phyloP scores from a whole-genome alignment of 1,140 invertebrate species.

The Leptinotarsa undecemlineata region DNA sequence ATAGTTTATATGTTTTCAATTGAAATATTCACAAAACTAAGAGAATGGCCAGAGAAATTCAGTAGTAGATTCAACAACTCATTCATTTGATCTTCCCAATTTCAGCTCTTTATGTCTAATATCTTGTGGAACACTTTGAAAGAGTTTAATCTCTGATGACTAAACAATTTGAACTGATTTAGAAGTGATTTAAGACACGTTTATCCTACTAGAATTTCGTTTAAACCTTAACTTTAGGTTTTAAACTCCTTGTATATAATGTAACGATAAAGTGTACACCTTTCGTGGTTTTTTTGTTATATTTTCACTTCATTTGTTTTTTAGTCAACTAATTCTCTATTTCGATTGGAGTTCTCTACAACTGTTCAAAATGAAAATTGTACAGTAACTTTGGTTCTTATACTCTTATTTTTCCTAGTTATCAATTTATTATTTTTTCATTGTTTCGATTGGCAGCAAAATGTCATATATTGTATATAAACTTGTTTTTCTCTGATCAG shows the following conservation, averaged over 20 bases:
- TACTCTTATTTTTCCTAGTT: background rate
- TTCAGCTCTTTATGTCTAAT: too few species aligned
- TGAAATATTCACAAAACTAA: too few species aligned
- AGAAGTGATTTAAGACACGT: constrained; percentile 15
- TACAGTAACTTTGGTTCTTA: background rate
- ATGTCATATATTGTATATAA: constrained; percentile 24
- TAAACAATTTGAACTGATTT: constrained; percentile 25
- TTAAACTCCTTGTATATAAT: constrained; percentile 11
- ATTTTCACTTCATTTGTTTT: background rate
- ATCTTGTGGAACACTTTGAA: too few species aligned
- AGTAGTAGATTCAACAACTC: too few species aligned
- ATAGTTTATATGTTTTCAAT: too few species aligned
- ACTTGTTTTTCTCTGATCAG: constrained; percentile 35
- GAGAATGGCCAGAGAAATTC: too few species aligned
- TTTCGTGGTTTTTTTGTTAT: constrained; percentile 9
- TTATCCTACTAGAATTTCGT: constrained; percentile 9
- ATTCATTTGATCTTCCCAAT: too few species aligned
- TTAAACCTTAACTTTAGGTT: constrained; percentile 8
- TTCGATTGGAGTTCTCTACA: too few species aligned
- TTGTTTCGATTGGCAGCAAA: background rate
- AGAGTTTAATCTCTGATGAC: background rate
- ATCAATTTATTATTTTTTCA: background rate
- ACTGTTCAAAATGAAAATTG: too few species aligned
- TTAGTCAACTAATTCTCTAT: background rate
- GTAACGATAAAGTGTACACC: background rate